Evolutionary conservation across 2,113 vertebrate genomes (phyloP), one percentile per base, ranked within the genome.

Genomic region (Mixornis gularis): DNA sequence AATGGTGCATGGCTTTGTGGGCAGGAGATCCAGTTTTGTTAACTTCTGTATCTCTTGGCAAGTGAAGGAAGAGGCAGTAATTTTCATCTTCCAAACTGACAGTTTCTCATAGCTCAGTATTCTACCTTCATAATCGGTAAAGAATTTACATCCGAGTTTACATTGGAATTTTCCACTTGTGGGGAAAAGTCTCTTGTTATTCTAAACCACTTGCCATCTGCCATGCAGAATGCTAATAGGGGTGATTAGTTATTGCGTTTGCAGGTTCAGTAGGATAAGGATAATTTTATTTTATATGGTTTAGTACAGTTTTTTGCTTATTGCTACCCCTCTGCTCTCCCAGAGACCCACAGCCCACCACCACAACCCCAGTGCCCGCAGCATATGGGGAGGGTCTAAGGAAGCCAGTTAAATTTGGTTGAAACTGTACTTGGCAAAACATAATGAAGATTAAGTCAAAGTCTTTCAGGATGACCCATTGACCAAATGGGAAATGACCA

Each of bases 41-140:
- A 90, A 92, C 74, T 94, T 86, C 78, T 92, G 55, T 92, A 76
- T 91, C 79, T 88, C 60, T 90, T 94, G 91, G 93, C 89, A 94
- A 83, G 79, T 17, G 63, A 86, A 68, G 29, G 86, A 79, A 90
- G 63, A 92, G 76, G 56, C 87, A 92, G 70, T 87, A 90, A 85
- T 89, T 94, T 95, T 93, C 80, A 41, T 87, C 58, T 95, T 94
- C 85, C 83, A 87, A 95, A 52, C 92, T 84, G 91, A 68, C 74
- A 60, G 55, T 91, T 93, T 81, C 89, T 93, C 74, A n/a, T 58
- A 89, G 73, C 63, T 89, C 66, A 13, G 40, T 93, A 38, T 93
- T 82, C 89, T 91, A 70, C 87, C 44, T 27, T 93, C 66, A 56
- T 91, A 65, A 83, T 93, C 74, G 78, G 79, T 68, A 46, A 83